Conservation (phyloP, 2,797 vertebrate genomes). For the Cottoperca gobio region DNA sequence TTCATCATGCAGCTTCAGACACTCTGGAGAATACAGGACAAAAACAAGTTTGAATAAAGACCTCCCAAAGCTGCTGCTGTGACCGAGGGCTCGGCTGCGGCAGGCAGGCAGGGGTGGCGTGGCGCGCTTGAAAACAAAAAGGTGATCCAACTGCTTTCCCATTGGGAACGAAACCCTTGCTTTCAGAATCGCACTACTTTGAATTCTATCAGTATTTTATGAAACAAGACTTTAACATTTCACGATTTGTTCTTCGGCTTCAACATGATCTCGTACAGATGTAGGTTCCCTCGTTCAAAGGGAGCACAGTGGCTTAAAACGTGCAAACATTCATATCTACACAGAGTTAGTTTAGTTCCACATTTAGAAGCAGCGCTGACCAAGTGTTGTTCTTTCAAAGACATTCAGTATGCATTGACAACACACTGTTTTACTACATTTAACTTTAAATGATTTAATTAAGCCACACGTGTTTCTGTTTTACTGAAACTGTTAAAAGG, state of each 20-base stretch:
- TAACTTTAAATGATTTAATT: background rate
- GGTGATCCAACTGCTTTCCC: constrained; percentile 45
- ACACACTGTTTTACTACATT: background rate
- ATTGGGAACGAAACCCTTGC: constrained; percentile 30
- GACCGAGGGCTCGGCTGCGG: constrained; percentile 40
- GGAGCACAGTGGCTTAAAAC: background rate
- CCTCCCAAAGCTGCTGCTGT: constrained; percentile 42
- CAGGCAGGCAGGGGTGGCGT: constrained; percentile 41
- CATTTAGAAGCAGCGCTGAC: background rate
- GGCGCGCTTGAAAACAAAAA: constrained; percentile 57
- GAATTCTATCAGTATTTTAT: constrained; percentile 21
- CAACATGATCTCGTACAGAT: constrained; percentile 3
- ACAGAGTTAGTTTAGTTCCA: background rate
- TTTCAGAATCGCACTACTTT: constrained; percentile 33
- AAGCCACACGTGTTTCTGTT: background rate
- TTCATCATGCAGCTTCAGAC: constrained; percentile 69
- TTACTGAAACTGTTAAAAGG: background rate
- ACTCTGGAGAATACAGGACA: constrained; percentile 54
- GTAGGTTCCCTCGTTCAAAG: constrained; percentile 2
- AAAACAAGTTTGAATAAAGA: constrained; percentile 64
- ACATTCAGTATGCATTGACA: background rate
- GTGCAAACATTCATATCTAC: background rate
- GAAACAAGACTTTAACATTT: constrained; percentile 36
- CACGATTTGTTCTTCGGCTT: constrained; percentile 17
- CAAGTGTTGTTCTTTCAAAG: too few relatives aligned